Percentiles rank a stretch among this genome's conserved stretches.
These are phyloP conservation scores for Urocitellus parryii DNA, from an alignment of 2,113 vertebrate genomes.

Conservation along the genomic window DNA sequence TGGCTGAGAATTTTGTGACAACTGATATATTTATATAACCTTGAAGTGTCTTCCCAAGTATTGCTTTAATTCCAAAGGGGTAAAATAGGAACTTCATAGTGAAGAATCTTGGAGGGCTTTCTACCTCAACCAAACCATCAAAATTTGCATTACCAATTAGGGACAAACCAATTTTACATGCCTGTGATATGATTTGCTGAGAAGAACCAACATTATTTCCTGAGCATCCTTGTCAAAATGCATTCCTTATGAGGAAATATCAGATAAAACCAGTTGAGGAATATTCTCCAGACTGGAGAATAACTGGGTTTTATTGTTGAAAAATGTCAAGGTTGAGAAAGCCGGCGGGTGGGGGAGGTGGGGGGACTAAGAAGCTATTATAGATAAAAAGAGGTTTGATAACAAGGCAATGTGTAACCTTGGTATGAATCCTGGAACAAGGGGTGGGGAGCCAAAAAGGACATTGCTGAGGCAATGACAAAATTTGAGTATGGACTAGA, in stretches of 20 bases:
- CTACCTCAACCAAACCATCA: background rate
- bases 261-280: background rate
- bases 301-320: background rate
- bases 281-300: background rate
- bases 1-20: background rate
- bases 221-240: background rate
- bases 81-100: background rate
- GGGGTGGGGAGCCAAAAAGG: background rate
- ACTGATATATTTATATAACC: background rate
- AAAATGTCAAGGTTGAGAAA: slow-evolving; percentile 42
- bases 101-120: background rate
- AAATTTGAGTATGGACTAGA: background rate
- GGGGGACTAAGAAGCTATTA: background rate
- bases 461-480: background rate
- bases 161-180: background rate
- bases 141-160: background rate
- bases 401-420: background rate
- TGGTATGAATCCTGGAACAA: background rate
- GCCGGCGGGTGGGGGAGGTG: no score
- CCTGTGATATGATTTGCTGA: background rate
- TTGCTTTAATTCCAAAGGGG: background rate
- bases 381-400: background rate
- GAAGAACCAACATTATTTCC: background rate
- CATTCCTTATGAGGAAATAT: background rate
- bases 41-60: background rate